A percentile compares a stretch with the other conserved stretches of the same genome.
Conservation (phyloP, 1,140 invertebrate species). For the Conus ventricosus region DNA sequence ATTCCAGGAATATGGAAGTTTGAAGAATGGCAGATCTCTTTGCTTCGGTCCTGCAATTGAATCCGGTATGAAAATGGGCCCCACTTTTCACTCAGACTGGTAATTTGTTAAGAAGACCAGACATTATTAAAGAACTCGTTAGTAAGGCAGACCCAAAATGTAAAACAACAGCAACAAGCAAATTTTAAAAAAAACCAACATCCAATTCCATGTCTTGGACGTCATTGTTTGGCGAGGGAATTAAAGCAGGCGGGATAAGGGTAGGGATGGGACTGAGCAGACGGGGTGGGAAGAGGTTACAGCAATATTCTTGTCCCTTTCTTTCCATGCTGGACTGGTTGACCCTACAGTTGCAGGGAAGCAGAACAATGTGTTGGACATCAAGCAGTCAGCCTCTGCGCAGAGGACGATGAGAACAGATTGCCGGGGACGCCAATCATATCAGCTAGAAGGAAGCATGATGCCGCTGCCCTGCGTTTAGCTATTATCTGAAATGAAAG, state of each 20-base stretch:
- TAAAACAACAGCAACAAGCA: neutral
- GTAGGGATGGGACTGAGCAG: neutral
- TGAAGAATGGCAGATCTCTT: conserved; percentile 16
- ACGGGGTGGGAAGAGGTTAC: too few relatives aligned
- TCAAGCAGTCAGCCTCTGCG: too few relatives aligned
- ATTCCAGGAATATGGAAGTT: neutral
- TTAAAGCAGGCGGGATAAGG: neutral
- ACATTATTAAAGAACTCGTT: conserved; percentile 10
- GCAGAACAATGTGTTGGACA: too few relatives aligned
- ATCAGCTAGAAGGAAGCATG: too few relatives aligned
- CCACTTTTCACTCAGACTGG: neutral
- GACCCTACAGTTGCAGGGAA: too few relatives aligned
- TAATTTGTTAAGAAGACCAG: conserved; percentile 16
- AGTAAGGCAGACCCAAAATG: neutral
- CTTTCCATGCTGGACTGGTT: too few relatives aligned
- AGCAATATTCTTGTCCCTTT: too few relatives aligned
- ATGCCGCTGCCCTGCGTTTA: too few relatives aligned
- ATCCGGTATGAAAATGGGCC: neutral
- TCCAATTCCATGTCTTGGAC: too few relatives aligned
- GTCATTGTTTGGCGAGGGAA: neutral
- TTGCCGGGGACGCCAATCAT: too few relatives aligned
- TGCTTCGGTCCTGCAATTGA: neutral
- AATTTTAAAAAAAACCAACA: neutral
- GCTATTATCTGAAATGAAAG: too few relatives aligned
- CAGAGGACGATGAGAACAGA: too few relatives aligned